Evolutionary conservation across 2,888 invertebrate species (phyloP).

Genomic region (Metacarcinus magister): DNA sequence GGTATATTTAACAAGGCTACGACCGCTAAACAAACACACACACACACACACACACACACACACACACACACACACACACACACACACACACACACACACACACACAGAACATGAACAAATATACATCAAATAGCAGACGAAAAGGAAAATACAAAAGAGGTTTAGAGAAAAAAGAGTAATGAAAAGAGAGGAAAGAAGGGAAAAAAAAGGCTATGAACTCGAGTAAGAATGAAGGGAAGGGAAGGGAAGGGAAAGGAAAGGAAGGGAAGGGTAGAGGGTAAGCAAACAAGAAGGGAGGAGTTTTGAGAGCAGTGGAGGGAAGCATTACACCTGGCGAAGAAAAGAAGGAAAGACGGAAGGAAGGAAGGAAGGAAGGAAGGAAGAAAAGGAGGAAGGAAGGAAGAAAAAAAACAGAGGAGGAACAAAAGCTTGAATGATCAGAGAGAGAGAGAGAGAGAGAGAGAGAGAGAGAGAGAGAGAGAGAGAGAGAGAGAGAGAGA

Average conservation of each 20-base stretch:
- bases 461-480: constrained; percentile 11
- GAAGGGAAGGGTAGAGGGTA: neutral
- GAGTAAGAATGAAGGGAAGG: neutral
- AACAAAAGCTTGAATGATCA: neutral
- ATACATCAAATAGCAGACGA: neutral
- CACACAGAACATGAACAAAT: too few species aligned
- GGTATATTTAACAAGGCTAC: too few species aligned
- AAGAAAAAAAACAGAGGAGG: neutral
- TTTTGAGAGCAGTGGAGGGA: neutral
- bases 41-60: too few species aligned
- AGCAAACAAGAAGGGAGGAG: neutral
- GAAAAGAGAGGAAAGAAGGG: neutral
- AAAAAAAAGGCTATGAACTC: neutral
- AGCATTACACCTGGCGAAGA: neutral
- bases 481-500: constrained; percentile 53
- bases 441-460: neutral
- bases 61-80: too few species aligned
- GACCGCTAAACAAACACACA: too few species aligned
- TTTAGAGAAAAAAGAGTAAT: neutral
- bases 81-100: too few species aligned
- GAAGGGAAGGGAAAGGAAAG: neutral
- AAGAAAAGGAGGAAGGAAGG: constrained; percentile 18
- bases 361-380: neutral
- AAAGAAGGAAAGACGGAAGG: constrained; percentile 50
- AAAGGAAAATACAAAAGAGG: neutral